phyloP scores from a whole-genome alignment of 2,113 vertebrate species.

The Actenoides hombroni region DNA sequence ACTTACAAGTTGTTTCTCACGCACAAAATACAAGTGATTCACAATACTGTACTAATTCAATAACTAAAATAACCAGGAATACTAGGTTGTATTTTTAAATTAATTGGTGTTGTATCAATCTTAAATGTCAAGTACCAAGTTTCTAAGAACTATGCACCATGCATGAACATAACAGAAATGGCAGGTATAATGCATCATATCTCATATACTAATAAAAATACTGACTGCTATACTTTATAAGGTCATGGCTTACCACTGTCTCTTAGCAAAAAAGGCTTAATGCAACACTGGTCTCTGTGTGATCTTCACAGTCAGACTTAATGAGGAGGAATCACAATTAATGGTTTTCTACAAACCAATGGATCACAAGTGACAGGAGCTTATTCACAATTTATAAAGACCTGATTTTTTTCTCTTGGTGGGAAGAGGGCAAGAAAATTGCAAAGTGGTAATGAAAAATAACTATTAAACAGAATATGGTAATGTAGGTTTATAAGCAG shows the following conservation, averaged over 20 bases:
- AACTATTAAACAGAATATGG: background rate
- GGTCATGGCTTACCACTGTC: background rate
- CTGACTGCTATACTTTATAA: constrained; percentile 27
- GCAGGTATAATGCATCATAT: constrained; percentile 40
- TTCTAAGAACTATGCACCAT: background rate
- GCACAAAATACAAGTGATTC: background rate
- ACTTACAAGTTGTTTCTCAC: constrained; percentile 5
- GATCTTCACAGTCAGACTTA: constrained; percentile 29
- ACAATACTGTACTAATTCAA: constrained; percentile 50
- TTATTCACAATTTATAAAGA: constrained; percentile 51
- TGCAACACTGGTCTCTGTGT: constrained; percentile 10
- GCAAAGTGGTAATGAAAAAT: background rate
- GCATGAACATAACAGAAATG: background rate
- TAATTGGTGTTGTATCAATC: constrained; percentile 20
- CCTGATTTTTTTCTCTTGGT: background rate
- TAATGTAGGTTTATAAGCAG: background rate
- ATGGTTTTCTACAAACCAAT: constrained; percentile 33
- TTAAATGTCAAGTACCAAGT: constrained; percentile 8
- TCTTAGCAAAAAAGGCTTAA: constrained; percentile 37
- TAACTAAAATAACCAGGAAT: constrained; percentile 37
- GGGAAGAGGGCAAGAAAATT: constrained; percentile 14
- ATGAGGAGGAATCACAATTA: constrained; percentile 54
- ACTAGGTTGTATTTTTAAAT: constrained; percentile 1
- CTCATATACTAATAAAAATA: constrained; percentile 43
- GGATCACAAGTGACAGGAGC: constrained; percentile 35